Evolutionary conservation across 2,888 invertebrate genomes (phyloP).

Genomic region (Geotrupes spiniger): DNA sequence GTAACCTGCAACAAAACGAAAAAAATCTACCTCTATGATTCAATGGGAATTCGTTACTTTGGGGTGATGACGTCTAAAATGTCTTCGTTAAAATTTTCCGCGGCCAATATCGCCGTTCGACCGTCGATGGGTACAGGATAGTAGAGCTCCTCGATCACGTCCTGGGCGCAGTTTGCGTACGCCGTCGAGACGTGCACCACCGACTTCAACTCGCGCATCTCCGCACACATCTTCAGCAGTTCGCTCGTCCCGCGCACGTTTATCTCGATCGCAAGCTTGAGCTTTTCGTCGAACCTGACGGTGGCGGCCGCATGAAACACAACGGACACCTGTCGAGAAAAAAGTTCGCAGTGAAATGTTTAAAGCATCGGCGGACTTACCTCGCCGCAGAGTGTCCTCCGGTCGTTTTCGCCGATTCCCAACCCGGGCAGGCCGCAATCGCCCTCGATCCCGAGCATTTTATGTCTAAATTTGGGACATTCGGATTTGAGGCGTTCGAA

Average conservation of each 20-base stretch:
- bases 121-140: conserved; percentile 56
- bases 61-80: conserved; percentile 56
- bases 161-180: conserved; percentile 55
- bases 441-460: conserved; percentile 56
- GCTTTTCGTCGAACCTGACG: conserved; percentile 69
- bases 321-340: conserved; percentile 45
- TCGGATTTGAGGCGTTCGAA: conserved; percentile 56
- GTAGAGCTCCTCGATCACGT: conserved; percentile 37
- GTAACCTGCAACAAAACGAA: conserved; percentile 52
- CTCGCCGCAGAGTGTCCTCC: conserved; percentile 52
- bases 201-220: conserved; percentile 62
- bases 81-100: conserved; percentile 54
- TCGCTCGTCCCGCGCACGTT: conserved; percentile 70
- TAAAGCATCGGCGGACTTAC: conserved; percentile 38
- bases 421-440: conserved; percentile 61
- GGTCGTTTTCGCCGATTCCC: conserved; percentile 58
- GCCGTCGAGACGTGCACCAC: conserved; percentile 61
- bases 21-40: background rate
- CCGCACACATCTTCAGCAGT: conserved; percentile 62
- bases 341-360: background rate
- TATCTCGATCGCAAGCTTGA: conserved; percentile 69
- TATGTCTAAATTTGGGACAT: conserved; percentile 62
- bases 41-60: conserved; percentile 51
- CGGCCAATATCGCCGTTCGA: conserved; percentile 52
- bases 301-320: conserved; percentile 61